Conservation (phyloP, 1,140 invertebrate species). For the Liolophura sinensis region DNA sequence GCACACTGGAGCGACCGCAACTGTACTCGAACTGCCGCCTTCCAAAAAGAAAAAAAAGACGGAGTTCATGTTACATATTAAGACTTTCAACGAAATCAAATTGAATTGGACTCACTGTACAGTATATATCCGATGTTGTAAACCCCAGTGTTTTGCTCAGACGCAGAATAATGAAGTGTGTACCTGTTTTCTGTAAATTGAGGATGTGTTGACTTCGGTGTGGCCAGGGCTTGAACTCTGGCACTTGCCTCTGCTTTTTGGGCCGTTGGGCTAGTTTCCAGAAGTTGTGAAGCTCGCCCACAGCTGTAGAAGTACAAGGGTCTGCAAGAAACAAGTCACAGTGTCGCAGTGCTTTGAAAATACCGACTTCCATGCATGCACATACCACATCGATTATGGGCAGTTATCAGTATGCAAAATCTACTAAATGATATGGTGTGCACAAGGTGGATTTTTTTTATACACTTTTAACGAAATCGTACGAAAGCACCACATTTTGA, state of each 20-base stretch:
- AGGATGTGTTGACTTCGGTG: slow-evolving; percentile 17
- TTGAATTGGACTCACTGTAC: not conserved
- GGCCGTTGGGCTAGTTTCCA: slow-evolving; percentile 19
- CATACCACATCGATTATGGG: not conserved
- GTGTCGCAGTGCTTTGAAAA: not conserved
- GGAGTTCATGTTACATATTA: not conserved
- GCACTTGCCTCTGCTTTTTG: slow-evolving; percentile 11
- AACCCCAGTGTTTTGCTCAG: too few relatives aligned
- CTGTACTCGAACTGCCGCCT: slow-evolving; percentile 44
- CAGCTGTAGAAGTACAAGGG: slow-evolving; percentile 37
- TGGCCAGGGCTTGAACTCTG: slow-evolving; percentile 27
- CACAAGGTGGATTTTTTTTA: not conserved
- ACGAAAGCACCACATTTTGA: not conserved
- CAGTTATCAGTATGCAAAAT: not conserved
- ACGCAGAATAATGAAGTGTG: not conserved
- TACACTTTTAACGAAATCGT: not conserved
- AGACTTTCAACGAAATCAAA: not conserved
- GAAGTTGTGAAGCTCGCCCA: slow-evolving; percentile 33
- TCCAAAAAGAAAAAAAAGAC: slow-evolving; percentile 9
- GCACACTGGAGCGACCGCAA: slow-evolving; percentile 43
- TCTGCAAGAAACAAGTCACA: slow-evolving; percentile 27
- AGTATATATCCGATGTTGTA: not conserved
- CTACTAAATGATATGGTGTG: not conserved
- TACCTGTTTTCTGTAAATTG: slow-evolving; percentile 31
- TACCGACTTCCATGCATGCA: not conserved